Conservation (phyloP, 2,113 vertebrate genomes). For the Ondatra zibethicus region DNA sequence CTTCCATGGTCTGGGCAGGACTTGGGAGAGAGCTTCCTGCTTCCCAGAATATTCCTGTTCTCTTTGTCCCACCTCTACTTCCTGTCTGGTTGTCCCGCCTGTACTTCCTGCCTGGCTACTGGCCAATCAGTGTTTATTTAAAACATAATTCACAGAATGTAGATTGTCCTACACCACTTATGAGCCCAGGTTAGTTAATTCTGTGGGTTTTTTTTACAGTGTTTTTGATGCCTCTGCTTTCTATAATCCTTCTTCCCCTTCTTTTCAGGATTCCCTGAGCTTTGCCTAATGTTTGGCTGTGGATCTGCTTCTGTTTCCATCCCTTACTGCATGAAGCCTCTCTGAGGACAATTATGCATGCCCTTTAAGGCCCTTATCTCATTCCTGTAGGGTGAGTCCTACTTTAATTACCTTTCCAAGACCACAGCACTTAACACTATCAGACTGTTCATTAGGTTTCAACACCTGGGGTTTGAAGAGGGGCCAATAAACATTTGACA, state of each 20-base stretch:
- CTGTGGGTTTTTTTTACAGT: too few species aligned
- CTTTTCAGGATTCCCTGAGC: background rate
- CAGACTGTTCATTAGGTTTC: background rate
- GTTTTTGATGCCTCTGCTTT: background rate
- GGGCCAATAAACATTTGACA: background rate
- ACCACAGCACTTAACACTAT: background rate
- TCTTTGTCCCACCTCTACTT: too few species aligned
- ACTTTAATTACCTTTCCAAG: background rate
- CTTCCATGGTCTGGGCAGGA: too few species aligned
- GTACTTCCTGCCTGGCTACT: too few species aligned
- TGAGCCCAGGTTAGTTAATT: too few species aligned
- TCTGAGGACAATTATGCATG: background rate
- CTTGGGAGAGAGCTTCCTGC: too few species aligned
- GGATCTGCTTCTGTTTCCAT: background rate
- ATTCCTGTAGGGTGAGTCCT: background rate
- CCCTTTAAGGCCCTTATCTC: background rate
- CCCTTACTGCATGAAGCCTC: background rate
- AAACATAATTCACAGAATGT: too few species aligned
- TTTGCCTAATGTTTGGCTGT: background rate
- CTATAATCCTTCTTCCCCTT: background rate
- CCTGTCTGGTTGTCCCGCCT: too few species aligned
- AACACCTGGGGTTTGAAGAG: background rate
- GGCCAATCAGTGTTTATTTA: too few species aligned
- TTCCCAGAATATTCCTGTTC: too few species aligned
- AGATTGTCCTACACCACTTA: too few species aligned